Base-by-base conservation (phyloP, 2,888 invertebrate genomes). In the Leptopilina myrica region DNA sequence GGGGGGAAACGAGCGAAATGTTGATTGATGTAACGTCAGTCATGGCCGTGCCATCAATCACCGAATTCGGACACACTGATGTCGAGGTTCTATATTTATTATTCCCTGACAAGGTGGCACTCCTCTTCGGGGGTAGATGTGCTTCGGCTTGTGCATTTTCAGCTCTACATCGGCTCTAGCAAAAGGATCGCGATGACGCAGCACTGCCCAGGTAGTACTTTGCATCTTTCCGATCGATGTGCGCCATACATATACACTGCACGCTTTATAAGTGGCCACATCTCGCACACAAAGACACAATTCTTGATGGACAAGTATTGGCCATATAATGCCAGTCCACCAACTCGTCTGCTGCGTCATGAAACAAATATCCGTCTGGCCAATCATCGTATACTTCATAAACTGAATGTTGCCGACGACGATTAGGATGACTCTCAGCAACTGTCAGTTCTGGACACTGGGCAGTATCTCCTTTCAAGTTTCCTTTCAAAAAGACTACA, bases 21-120 rank as follows among this genome's bases (percentile, higher is more conserved):
- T 87, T 91, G 91, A 91, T 91, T 89, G 91, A 91, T 91, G 90
- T 91, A 91, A 87, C 88, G 91, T 91, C 91, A 91, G 90, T 90
- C 91, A 90, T 88, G 90, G 86, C 88, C 85, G 85, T 87, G 90
- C 91, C 90, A 91, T 91, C 91, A 90, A 91, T 91, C 91, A 90
- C 88, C 83, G 80, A 85, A 84, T 81, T 80, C 79, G 73, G 66
- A 20, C 66, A 15, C 66, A 64, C 77, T 65, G 49, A 66, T 64
- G 62, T 62, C 64, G 75, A 56, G 78, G 78, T 64, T 65, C 62
- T 56, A 69, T 84, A 85, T 85, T 85, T 84, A 84, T 86, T 85
- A 84, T 85, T 85, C 81, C 79, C 78, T 76, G 81, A 77, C 82
- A 80, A 80, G 83, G 83, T 80, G 80, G 82, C 76, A 73, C 76